phyloP scores from a whole-genome alignment of 2,113 vertebrate species.

The Kryptolebias marmoratus region DNA sequence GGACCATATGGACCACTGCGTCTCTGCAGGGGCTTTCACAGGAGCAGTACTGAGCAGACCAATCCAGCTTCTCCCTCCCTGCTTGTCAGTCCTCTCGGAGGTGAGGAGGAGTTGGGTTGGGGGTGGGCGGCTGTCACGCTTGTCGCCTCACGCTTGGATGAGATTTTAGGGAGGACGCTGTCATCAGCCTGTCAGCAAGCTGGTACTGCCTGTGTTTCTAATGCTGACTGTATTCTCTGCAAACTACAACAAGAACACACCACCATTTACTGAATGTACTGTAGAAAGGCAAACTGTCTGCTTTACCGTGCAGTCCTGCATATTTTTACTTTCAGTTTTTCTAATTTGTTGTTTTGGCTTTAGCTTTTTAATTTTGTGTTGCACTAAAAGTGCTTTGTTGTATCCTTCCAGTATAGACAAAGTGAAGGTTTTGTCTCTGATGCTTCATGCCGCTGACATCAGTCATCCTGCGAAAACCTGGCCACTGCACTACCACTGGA shows the following conservation, averaged over 20 bases:
- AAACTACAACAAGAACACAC: slow-evolving; percentile 1
- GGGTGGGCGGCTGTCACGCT: slow-evolving; percentile 17
- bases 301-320: neutral
- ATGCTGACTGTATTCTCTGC: slow-evolving; percentile 16
- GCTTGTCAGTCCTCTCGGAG: slow-evolving; percentile 12
- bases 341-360: neutral
- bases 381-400: neutral
- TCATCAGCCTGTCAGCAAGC: slow-evolving; percentile 21
- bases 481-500: slow-evolving; percentile 95
- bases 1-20: slow-evolving; percentile 14
- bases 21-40: slow-evolving; percentile 21
- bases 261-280: neutral
- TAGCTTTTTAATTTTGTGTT: neutral
- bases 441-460: slow-evolving; percentile 98
- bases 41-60: slow-evolving; percentile 1
- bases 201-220: slow-evolving; percentile 33
- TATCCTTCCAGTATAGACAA: slow-evolving; percentile 82
- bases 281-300: neutral
- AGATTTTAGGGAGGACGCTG: slow-evolving; percentile 32
- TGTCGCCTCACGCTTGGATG: slow-evolving; percentile 35
- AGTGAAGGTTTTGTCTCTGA: slow-evolving; percentile 95
- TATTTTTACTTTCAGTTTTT: neutral
- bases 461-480: slow-evolving; percentile 97
- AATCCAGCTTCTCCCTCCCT: slow-evolving; percentile 8
- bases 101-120: neutral